A percentile compares a stretch with the other conserved stretches of the same genome.
phyloP scores from a whole-genome alignment of 2,113 vertebrate genomes.

The Campylomormyrus numenius region DNA sequence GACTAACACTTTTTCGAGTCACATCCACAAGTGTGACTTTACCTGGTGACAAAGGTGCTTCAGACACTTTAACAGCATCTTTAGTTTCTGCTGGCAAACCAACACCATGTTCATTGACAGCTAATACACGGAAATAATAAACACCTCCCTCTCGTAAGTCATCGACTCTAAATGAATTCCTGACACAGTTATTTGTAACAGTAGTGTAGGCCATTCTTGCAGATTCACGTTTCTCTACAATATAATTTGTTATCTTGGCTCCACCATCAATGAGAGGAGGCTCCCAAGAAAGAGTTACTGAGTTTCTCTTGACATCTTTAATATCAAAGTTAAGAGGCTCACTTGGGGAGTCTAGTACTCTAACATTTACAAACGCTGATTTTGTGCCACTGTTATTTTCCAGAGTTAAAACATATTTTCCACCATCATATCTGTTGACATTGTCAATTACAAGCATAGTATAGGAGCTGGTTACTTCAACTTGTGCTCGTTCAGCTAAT shows the following conservation, averaged over 20 bases:
- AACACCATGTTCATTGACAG: conserved; percentile 88
- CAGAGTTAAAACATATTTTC: conserved; percentile 85
- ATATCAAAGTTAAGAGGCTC: conserved; percentile 80
- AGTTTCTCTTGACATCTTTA: conserved; percentile 86
- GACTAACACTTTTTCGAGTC: conserved; percentile 76
- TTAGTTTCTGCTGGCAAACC: conserved; percentile 79
- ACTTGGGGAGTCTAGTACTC: conserved; percentile 93
- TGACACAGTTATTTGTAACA: conserved; percentile 82
- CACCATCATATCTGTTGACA: conserved; percentile 92
- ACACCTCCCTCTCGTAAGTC: conserved; percentile 83
- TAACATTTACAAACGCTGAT: conserved; percentile 91
- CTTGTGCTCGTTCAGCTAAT: conserved; percentile 82
- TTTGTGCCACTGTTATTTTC: conserved; percentile 92
- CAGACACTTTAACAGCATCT: conserved; percentile 81
- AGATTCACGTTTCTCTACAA: conserved; percentile 92
- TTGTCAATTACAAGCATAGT: conserved; percentile 96
- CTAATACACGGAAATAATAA: conserved; percentile 91
- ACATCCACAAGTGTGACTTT: conserved; percentile 83
- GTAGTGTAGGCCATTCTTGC: conserved; percentile 91
- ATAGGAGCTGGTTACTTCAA: conserved; percentile 90
- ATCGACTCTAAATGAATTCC: conserved; percentile 81
- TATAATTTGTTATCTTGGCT: conserved; percentile 92
- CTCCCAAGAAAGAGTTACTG: conserved; percentile 84
- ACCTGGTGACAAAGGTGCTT: conserved; percentile 85
- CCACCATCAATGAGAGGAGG: conserved; percentile 93